Evolutionary conservation across 92 coral and sea anemone species (phyloP).

Genomic region (Palythoa grandis): DNA sequence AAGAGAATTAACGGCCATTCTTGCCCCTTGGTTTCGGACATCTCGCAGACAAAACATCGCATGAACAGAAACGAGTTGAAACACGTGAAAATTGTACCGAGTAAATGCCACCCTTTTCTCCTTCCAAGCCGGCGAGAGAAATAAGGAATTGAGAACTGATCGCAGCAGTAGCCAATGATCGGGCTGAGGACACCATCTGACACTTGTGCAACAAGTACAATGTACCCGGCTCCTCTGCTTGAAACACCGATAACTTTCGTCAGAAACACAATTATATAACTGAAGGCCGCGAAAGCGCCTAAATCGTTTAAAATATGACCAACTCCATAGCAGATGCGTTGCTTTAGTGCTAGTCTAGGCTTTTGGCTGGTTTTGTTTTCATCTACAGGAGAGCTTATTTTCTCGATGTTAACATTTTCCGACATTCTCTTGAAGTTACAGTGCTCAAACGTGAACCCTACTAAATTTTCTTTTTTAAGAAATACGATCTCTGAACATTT

Average conservation of each 20-base stretch:
- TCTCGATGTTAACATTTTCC: background rate
- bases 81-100: slow-evolving; percentile 55
- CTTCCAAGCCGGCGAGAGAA: slow-evolving; percentile 58
- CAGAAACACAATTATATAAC: slow-evolving; percentile 56
- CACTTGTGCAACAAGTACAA: slow-evolving; percentile 59
- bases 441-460: background rate
- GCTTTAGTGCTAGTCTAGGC: slow-evolving; percentile 18
- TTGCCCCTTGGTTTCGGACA: background rate
- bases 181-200: slow-evolving; percentile 58
- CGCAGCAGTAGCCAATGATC: slow-evolving; percentile 56
- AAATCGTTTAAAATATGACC: slow-evolving; percentile 73
- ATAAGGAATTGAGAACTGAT: slow-evolving; percentile 52
- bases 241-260: slow-evolving; percentile 65
- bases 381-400: background rate
- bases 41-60: slow-evolving; percentile 59
- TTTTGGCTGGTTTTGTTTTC: slow-evolving; percentile 7
- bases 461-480: background rate
- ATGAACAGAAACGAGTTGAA: slow-evolving; percentile 57
- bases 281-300: slow-evolving; percentile 43
- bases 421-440: background rate
- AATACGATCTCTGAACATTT: background rate
- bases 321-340: slow-evolving; percentile 59
- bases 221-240: slow-evolving; percentile 51
- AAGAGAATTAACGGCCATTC: slow-evolving; percentile 41
- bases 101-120: slow-evolving; percentile 68